Conservation (phyloP, 1,140 invertebrate genomes). For the Daktulosphaira vitifoliae region DNA sequence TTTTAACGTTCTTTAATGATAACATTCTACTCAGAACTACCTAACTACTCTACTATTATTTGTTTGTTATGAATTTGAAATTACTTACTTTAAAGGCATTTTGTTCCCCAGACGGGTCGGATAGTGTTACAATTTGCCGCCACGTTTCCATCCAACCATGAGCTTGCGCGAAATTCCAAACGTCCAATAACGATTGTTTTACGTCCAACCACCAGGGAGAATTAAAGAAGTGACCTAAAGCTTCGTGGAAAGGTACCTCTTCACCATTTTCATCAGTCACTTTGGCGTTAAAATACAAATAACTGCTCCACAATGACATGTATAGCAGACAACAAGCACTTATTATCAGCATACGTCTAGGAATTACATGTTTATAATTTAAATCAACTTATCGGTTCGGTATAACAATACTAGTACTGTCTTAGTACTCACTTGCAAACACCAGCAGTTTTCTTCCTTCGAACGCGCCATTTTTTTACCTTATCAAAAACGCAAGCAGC, state of each 20-base stretch:
- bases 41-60: no score
- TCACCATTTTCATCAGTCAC: slow-evolving; percentile 79
- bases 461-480: slow-evolving; percentile 68
- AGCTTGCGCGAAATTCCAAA: slow-evolving; percentile 62
- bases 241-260: slow-evolving; percentile 76
- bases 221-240: slow-evolving; percentile 78
- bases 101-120: slow-evolving; percentile 79
- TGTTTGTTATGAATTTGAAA: no score
- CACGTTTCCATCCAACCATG: slow-evolving; percentile 74
- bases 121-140: slow-evolving; percentile 73
- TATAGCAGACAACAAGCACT: slow-evolving; percentile 57
- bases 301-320: slow-evolving; percentile 61
- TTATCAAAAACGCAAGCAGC: slow-evolving; percentile 59
- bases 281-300: slow-evolving; percentile 82
- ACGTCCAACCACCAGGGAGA: slow-evolving; percentile 67
- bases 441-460: slow-evolving; percentile 48
- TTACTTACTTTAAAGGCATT: slow-evolving; percentile 72
- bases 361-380: no score
- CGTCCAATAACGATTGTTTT: slow-evolving; percentile 61
- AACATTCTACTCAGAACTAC: no score
- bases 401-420: neutral
- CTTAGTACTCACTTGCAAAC: slow-evolving; percentile 43
- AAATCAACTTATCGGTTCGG: no score
- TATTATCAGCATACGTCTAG: slow-evolving; percentile 48
- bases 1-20: no score